Evolutionary conservation across 2,888 invertebrate species (phyloP), one percentile per base, ranked within the genome.

Genomic region (Itoplectis maculator): DNA sequence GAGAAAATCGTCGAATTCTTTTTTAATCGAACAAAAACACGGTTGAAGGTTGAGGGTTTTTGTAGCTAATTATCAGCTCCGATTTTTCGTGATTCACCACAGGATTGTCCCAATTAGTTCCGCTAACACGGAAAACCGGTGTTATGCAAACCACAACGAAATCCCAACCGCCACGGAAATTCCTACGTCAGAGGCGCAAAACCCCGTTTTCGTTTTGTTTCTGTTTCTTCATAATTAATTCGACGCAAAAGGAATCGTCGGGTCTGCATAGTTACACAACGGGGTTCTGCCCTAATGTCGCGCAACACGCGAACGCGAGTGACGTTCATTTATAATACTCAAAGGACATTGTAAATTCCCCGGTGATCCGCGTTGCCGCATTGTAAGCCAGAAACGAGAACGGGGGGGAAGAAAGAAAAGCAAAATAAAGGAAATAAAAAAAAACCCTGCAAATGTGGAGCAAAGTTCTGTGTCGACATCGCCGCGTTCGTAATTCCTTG

Each of bases 281-380:
- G 15, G 49, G 42, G 15, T 42, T 47, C 9, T n/a, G n/a, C n/a
- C 51, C 45, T 68, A 81, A 73, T 73, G 72, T 47, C 15, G 23
- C 8, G n/a, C 7, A 45, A 23, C 81, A 81, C 81, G 81, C 77
- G 68, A 73, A 37, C 9, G 72, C 59, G 45, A 59, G 42, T 59
- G 45, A 18, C 47, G 29, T 35, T 72, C 18, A 47, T 72, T 72
- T 59, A 45, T 59, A 59, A 72, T 70, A 45, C 45, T 15, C 11
- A 23, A 70, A 35, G 63, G 54, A 69, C 79, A 69, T 80, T 63
- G 35, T 20, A 47, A 70, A 65, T 69, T 47, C 40, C 40, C 20
- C 20, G 7, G 1, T n/a, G 18, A 59, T 5, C 29, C 29, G 29
- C 5, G 29, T 23, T 59, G 59, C 8, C 40, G 18, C n/a, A 40